Base-by-base conservation (phyloP, 1,140 invertebrate genomes). In the Bombus consobrinus region DNA sequence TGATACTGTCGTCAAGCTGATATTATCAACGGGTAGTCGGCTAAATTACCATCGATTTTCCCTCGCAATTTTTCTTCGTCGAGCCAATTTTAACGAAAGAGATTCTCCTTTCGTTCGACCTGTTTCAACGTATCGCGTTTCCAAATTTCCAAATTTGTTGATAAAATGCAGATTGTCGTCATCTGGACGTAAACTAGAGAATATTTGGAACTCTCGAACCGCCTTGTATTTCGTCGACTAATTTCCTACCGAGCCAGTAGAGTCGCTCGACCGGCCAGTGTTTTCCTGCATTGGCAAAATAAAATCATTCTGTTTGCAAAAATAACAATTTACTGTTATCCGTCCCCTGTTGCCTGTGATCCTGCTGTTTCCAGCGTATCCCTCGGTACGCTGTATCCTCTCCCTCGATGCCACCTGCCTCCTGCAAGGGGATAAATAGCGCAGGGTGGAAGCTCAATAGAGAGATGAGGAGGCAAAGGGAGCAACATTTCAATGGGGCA, bases 401-500 rank as follows among this genome's bases (percentile, higher is more conserved):
- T 53, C 81, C 37, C 62, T 32, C 39, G 83, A 72, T 34, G 41
- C 83, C 76, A 85, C 77, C 83, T 85, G 83, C 83, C 83, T 85
- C 22, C 77, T 62, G 66, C 41, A 64, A 64, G 87, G 85, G 85
- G 64, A 76, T 41, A 68, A 86, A 66, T 68, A 41, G 79, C 78
- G 47, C 84, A 68, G 79, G 79, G 37, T 72, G 84, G 68, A 72
- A 79, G 62, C 59, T 86, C 47, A n/a, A 85, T 77, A 43, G 68
- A 34, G 64, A 34, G 84, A 82, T 34, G 57, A 81, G 47, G 62
- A 74, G 66, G 83, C 59, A 62, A 77, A 77, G 81, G 82, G 64
- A 73, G 73, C 69, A 62, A 80, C 64, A 77, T 80, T 87, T 81
- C 69, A 87, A 75, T 81, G 80, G 84, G 43, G 85, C 78, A 87